Conservation (phyloP, 1,140 invertebrate species). For the Sycophila sp. region DNA sequence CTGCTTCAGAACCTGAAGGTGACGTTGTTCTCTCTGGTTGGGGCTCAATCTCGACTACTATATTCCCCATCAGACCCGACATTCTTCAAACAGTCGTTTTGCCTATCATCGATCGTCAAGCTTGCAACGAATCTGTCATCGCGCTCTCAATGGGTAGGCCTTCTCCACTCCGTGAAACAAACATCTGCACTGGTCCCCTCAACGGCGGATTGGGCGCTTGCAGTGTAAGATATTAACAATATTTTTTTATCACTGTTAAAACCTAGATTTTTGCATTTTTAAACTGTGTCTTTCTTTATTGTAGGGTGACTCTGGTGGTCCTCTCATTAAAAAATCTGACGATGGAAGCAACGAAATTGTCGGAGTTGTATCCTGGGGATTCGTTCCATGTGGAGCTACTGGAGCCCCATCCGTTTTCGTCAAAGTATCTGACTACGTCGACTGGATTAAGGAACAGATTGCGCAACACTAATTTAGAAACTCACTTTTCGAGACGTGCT, state of each 20-base stretch:
- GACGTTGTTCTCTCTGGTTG: constrained; percentile 63
- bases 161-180: constrained; percentile 55
- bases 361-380: constrained; percentile 79
- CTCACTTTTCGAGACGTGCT: too few relatives aligned
- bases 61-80: constrained; percentile 30
- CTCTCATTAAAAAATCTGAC: constrained; percentile 51
- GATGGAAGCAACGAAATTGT: constrained; percentile 48
- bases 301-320: constrained; percentile 64
- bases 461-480: too few relatives aligned
- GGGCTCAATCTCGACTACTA: constrained; percentile 57
- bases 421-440: constrained; percentile 67
- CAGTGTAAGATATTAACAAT: constrained; percentile 54
- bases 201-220: constrained; percentile 70
- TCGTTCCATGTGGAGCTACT: constrained; percentile 71
- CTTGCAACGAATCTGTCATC: constrained; percentile 43
- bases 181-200: constrained; percentile 73
- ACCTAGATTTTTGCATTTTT: background rate
- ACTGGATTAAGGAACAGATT: constrained; percentile 54
- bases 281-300: constrained; percentile 3
- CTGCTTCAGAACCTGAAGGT: constrained; percentile 47
- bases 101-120: constrained; percentile 41
- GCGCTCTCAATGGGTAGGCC: constrained; percentile 17
- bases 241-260: background rate
- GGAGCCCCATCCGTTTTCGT: constrained; percentile 76
- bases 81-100: constrained; percentile 50